Evolutionary conservation across 2,888 invertebrate species (phyloP).

Genomic region (Eumacrocentrus americanus): DNA sequence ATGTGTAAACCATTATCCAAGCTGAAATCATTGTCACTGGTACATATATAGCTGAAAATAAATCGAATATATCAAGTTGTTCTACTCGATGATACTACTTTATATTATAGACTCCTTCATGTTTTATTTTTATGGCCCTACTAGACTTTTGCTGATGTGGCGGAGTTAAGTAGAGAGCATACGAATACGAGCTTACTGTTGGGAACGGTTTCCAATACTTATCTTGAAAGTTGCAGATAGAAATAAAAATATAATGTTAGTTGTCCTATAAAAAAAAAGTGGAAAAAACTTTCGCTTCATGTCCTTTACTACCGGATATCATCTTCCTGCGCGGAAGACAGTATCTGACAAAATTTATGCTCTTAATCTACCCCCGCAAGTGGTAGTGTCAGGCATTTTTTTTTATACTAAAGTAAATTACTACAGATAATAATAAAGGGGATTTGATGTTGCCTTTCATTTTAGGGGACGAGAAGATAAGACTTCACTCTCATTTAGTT

Average conservation of each 20-base stretch:
- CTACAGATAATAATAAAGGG: constrained; percentile 11
- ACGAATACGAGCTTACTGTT: neutral
- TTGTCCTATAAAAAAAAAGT: constrained; percentile 3
- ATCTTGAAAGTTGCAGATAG: constrained; percentile 2
- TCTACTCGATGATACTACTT: constrained; percentile 17
- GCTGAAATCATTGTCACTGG: constrained; percentile 20
- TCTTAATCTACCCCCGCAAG: constrained; percentile 35
- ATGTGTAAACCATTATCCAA: too few relatives aligned
- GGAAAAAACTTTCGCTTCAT: constrained; percentile 8
- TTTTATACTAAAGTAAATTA: constrained; percentile 24
- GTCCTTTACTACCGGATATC: constrained; percentile 15
- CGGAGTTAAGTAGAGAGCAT: too few relatives aligned
- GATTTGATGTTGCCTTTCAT: constrained; percentile 5
- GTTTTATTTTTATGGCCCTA: constrained; percentile 8
- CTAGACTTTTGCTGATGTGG: constrained; percentile 19
- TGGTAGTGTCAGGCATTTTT: constrained; percentile 21
- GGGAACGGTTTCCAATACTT: constrained; percentile 1
- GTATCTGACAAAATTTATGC: constrained; percentile 33
- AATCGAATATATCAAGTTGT: constrained; percentile 17
- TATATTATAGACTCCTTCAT: neutral
- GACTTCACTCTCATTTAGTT: constrained; percentile 8
- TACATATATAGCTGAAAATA: neutral
- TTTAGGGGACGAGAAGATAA: neutral
- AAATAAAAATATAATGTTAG: constrained; percentile 15
- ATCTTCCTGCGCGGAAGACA: constrained; percentile 18